These are phyloP conservation scores for Campoletis raptor DNA, from an alignment of 2,888 invertebrate species.

Conservation along the genomic window DNA sequence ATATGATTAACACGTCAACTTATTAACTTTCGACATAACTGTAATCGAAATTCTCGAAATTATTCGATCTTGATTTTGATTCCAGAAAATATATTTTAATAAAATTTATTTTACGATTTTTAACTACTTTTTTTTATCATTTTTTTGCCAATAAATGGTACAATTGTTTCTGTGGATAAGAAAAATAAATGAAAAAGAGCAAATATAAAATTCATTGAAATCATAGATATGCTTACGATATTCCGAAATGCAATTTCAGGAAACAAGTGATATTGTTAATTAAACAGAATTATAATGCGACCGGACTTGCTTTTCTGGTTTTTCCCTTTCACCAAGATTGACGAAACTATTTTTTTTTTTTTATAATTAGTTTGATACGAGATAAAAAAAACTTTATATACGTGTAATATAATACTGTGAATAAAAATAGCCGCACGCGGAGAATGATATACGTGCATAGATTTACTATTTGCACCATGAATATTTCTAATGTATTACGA, in stretches of 20 bases:
- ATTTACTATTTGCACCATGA: constrained; percentile 19
- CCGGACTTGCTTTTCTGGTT: constrained; percentile 22
- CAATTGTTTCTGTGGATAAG: neutral
- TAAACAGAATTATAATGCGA: neutral
- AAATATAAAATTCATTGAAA: neutral
- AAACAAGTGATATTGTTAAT: constrained; percentile 3
- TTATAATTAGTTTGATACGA: constrained; percentile 7
- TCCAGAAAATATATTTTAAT: neutral
- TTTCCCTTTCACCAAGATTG: constrained; percentile 48
- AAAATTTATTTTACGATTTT: neutral
- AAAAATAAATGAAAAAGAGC: neutral
- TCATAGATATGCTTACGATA: neutral
- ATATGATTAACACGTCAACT: neutral
- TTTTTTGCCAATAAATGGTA: neutral
- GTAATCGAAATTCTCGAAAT: neutral
- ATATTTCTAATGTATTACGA: neutral
- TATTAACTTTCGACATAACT: neutral
- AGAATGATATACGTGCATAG: constrained; percentile 25
- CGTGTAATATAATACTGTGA: constrained; percentile 25
- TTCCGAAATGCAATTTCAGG: neutral
- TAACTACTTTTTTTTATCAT: neutral
- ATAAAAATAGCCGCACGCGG: constrained; percentile 10
- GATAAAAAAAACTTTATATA: neutral
- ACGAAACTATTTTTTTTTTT: constrained; percentile 10
- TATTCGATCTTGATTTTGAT: neutral